These are phyloP conservation scores for Diloba caeruleocephala DNA, from an alignment of 2,888 invertebrate species.

Conservation along the genomic window DNA sequence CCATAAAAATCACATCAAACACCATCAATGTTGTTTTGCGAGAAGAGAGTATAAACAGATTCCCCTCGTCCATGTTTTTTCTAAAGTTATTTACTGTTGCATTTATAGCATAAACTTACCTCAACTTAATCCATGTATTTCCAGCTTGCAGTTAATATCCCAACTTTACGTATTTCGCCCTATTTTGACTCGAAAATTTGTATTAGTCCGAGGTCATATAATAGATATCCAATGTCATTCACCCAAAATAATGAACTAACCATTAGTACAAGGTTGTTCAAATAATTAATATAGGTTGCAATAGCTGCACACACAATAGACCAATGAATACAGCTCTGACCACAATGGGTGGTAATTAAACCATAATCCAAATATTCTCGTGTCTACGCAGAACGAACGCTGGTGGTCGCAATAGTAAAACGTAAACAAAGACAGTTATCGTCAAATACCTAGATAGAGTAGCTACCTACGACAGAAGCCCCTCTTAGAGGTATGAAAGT, in stretches of 20 bases:
- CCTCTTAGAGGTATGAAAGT: conserved; percentile 48
- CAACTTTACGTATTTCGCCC: too few relatives aligned
- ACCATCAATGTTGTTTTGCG: too few relatives aligned
- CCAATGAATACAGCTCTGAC: conserved; percentile 63
- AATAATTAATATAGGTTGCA: conserved; percentile 51
- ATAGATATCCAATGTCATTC: conserved; percentile 35
- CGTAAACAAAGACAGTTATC: conserved; percentile 59
- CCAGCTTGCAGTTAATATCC: too few relatives aligned
- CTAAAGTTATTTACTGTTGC: too few relatives aligned
- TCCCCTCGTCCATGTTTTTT: too few relatives aligned
- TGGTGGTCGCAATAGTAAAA: conserved; percentile 84
- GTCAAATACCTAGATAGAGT: background rate
- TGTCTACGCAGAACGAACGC: conserved; percentile 78
- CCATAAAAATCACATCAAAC: too few relatives aligned
- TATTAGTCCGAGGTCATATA: conserved; percentile 17
- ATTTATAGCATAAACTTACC: too few relatives aligned
- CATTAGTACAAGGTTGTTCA: conserved; percentile 46
- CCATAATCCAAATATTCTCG: conserved; percentile 84
- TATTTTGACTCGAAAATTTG: conserved; percentile 5
- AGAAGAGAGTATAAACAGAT: too few relatives aligned
- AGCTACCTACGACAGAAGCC: conserved; percentile 49
- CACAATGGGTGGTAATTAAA: conserved; percentile 88
- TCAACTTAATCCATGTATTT: too few relatives aligned
- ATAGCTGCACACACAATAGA: conserved; percentile 49
- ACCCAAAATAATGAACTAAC: conserved; percentile 43